Evolutionary conservation across 2,888 invertebrate genomes (phyloP).

Genomic region (Pecten maximus): DNA sequence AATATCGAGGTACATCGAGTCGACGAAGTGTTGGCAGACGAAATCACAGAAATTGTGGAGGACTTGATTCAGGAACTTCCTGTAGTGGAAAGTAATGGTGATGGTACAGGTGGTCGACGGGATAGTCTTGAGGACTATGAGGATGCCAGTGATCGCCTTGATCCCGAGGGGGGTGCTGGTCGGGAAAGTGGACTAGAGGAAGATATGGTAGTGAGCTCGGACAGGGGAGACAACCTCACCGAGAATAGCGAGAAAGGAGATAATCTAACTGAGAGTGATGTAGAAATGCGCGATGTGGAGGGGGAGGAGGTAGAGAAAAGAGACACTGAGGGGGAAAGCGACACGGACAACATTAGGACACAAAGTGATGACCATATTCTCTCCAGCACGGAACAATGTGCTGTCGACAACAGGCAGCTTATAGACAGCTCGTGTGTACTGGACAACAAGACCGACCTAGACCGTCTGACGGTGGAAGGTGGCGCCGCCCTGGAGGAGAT

Average conservation of each 20-base stretch:
- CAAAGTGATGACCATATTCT: conserved; percentile 12
- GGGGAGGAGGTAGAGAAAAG: conserved; percentile 2
- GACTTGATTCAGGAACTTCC: background rate
- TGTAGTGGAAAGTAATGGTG: conserved; percentile 36
- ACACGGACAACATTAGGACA: background rate
- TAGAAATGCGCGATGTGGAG: conserved; percentile 4
- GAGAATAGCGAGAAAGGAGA: conserved; percentile 20
- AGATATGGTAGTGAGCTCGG: conserved; percentile 2
- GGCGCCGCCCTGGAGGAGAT: conserved; percentile 17
- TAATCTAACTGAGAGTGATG: conserved; percentile 13
- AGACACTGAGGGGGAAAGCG: conserved; percentile 7
- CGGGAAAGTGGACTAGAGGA: conserved; percentile 44
- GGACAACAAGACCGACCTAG: background rate
- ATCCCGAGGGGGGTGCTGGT: conserved; percentile 31
- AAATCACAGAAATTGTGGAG: conserved; percentile 36
- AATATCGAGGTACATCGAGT: conserved; percentile 42
- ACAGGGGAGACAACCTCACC: background rate
- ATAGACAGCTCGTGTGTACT: conserved; percentile 23
- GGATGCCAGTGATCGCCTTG: conserved; percentile 41
- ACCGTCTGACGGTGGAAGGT: conserved; percentile 33
- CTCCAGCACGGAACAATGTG: background rate
- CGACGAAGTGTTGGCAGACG: conserved; percentile 38
- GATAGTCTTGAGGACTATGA: conserved; percentile 22
- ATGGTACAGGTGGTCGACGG: background rate
- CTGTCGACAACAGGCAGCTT: conserved; percentile 12